Conservation (phyloP, 1,140 invertebrate genomes). For the Delia radicum region DNA sequence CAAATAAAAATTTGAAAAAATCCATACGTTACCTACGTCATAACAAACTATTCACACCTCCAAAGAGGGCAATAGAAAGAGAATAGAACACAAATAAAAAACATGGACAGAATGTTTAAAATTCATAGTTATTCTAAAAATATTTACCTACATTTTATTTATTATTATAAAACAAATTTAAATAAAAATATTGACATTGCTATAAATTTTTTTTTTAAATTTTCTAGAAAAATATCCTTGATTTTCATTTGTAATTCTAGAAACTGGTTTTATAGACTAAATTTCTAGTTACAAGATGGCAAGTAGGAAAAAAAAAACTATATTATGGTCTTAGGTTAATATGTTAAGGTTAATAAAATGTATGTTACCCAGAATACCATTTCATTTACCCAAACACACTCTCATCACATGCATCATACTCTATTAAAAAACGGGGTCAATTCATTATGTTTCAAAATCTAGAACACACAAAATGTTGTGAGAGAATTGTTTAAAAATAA, state of each 20-base stretch:
- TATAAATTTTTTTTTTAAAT: not conserved
- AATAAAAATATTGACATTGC: not conserved
- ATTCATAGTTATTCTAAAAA: not conserved
- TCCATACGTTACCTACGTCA: not conserved
- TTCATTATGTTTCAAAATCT: not conserved
- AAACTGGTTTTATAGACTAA: not conserved
- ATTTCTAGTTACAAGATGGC: not conserved
- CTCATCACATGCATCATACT: not conserved
- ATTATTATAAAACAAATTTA: not conserved
- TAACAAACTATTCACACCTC: not conserved
- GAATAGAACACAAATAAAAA: not conserved
- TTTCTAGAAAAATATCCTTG: not conserved
- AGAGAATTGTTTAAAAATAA: too few species aligned
- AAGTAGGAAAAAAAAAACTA: not conserved
- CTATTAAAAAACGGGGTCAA: not conserved
- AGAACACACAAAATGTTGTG: too few species aligned
- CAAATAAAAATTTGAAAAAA: not conserved
- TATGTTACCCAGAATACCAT: not conserved
- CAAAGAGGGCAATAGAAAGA: not conserved
- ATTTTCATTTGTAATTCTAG: not conserved
- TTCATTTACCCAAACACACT: not conserved
- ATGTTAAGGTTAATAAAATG: constrained; percentile 6
- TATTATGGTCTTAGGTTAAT: constrained; percentile 5
- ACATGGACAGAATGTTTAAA: not conserved
- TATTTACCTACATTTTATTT: not conserved